A percentile compares a stretch with the other conserved stretches of the same genome.
Conservation (phyloP, 1,140 invertebrate species). For the Microvelia longipes region DNA sequence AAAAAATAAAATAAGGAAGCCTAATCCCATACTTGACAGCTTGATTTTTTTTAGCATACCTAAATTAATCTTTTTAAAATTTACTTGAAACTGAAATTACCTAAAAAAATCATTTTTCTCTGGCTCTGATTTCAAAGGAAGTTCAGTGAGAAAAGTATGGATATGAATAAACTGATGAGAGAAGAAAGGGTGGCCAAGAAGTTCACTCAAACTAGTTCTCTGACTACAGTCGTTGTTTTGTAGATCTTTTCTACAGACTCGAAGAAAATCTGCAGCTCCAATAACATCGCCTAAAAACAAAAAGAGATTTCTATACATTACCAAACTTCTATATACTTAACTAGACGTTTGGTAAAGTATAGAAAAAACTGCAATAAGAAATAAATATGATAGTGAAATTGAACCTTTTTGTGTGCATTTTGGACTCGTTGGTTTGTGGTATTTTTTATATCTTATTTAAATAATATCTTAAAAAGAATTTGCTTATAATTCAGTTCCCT, state of each 20-base stretch:
- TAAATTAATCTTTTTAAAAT: not conserved
- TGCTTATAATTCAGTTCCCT: too few relatives aligned
- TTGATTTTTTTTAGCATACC: not conserved
- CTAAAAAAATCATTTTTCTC: conserved; percentile 64
- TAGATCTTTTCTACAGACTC: conserved; percentile 45
- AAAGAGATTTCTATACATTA: too few relatives aligned
- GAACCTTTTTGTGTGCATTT: too few relatives aligned
- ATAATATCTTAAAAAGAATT: not conserved
- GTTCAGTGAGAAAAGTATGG: conserved; percentile 59
- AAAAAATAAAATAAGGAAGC: too few relatives aligned
- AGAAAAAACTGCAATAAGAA: too few relatives aligned
- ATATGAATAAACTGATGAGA: conserved; percentile 68
- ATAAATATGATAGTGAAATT: too few relatives aligned
- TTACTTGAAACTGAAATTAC: conserved; percentile 27
- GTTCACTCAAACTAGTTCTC: conserved; percentile 41
- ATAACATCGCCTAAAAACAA: conserved; percentile 48
- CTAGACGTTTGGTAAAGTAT: too few relatives aligned
- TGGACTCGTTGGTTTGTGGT: too few relatives aligned
- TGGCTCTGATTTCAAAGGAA: conserved; percentile 55
- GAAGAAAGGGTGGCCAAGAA: conserved; percentile 57
- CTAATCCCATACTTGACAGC: too few relatives aligned
- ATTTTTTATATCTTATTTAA: conserved; percentile 10
- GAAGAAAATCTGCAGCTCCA: conserved; percentile 45
- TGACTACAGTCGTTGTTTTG: conserved; percentile 40
- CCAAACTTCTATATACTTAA: too few relatives aligned